Conservation (phyloP, 2,797 vertebrate genomes). For the Dicrostonyx torquatus region DNA sequence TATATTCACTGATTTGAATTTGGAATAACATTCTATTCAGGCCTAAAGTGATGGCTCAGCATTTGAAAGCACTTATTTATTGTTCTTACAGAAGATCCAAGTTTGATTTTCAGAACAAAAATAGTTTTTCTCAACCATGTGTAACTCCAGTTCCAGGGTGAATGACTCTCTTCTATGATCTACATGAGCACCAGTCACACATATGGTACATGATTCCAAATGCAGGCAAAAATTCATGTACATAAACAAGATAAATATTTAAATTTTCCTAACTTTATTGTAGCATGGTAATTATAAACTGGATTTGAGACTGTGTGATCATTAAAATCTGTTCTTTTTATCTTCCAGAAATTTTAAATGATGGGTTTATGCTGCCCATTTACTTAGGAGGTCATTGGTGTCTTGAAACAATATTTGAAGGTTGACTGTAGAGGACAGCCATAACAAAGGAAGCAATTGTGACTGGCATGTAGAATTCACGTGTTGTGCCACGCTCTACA, state of each 20-base stretch:
- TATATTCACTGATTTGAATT: neutral
- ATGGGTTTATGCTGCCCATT: neutral
- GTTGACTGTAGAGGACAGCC: neutral
- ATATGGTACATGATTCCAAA: neutral
- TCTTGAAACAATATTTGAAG: neutral
- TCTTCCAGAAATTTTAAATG: neutral
- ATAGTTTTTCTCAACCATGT: neutral
- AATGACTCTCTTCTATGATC: neutral
- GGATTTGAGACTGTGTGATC: neutral
- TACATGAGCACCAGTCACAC: neutral
- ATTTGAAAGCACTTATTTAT: neutral
- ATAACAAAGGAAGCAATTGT: neutral
- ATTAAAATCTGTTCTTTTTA: neutral
- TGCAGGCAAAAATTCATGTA: neutral
- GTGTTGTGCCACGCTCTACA: neutral
- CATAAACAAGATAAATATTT: neutral
- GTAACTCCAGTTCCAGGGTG: neutral
- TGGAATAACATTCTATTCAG: neutral
- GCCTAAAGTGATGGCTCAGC: neutral
- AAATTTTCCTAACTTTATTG: neutral
- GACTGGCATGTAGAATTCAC: neutral
- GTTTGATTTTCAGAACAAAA: neutral
- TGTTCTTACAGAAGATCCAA: neutral
- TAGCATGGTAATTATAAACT: neutral
- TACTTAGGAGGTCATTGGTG: neutral